phyloP scores from a whole-genome alignment of 2,797 vertebrate species.

The Cynopterus sphinx region DNA sequence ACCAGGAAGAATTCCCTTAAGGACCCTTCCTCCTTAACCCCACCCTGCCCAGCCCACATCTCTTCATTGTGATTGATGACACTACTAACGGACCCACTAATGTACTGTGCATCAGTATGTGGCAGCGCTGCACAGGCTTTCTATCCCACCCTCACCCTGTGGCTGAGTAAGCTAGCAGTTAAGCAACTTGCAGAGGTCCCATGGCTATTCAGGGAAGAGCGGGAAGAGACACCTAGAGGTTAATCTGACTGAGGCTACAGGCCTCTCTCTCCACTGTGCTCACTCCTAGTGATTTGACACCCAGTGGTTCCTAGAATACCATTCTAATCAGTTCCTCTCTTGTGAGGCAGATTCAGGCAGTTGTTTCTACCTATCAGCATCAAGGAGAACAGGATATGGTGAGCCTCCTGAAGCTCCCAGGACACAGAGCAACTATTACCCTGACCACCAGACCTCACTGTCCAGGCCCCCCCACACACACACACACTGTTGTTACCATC shows the following conservation, averaged over 20 bases:
- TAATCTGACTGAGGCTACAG: neutral
- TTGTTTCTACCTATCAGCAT: neutral
- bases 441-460: neutral
- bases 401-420: neutral
- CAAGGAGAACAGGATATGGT: neutral
- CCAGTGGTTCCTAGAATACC: neutral
- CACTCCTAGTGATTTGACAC: neutral
- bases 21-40: neutral
- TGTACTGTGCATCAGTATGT: neutral
- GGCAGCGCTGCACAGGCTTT: neutral
- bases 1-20: neutral
- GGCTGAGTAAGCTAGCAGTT: neutral
- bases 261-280: neutral
- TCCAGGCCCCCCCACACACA: neutral
- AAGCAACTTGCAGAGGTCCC: rapidly evolving
- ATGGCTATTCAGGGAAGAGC: neutral
- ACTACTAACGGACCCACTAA: neutral
- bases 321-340: neutral
- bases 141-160: neutral
- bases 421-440: neutral
- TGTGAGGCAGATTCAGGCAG: neutral
- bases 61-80: neutral
- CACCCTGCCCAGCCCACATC: neutral
- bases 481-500: neutral
- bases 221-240: neutral